phyloP scores from a whole-genome alignment of 2,797 vertebrate species.

The Enteromius argenteus region DNA sequence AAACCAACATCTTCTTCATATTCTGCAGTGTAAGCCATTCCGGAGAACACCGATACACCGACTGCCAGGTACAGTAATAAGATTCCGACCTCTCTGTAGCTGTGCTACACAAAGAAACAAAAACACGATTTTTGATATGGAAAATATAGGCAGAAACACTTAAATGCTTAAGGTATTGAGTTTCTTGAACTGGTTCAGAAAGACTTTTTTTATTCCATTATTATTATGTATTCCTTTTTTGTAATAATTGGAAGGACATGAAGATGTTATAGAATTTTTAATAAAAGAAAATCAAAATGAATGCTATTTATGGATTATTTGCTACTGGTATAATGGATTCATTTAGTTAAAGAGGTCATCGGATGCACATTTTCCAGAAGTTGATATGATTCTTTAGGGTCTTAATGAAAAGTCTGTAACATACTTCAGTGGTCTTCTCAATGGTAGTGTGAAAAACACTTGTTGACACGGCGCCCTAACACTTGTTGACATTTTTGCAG shows the following conservation, averaged over 20 bases:
- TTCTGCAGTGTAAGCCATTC: conserved; percentile 94
- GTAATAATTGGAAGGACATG: not conserved
- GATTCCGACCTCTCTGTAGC: conserved; percentile 96
- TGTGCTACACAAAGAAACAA: conserved; percentile 85
- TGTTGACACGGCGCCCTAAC: too few species aligned
- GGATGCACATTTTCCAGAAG: too few species aligned
- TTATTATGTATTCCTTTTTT: not conserved
- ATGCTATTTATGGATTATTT: not conserved
- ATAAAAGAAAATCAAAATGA: not conserved
- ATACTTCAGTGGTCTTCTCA: too few species aligned
- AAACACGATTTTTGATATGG: not conserved
- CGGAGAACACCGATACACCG: conserved; percentile 94
- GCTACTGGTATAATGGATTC: not conserved
- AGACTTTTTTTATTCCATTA: not conserved
- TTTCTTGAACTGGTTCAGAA: not conserved
- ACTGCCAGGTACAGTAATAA: conserved; percentile 94
- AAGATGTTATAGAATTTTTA: not conserved
- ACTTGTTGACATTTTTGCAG: too few species aligned
- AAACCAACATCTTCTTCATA: conserved; percentile 92
- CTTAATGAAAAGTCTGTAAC: too few species aligned
- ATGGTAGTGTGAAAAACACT: too few species aligned
- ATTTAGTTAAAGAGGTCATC: not conserved
- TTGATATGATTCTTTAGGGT: too few species aligned
- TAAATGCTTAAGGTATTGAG: not conserved
- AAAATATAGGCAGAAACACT: conserved; percentile 10